phyloP scores from a whole-genome alignment of 2,113 vertebrate species.

The Jacana jacana region DNA sequence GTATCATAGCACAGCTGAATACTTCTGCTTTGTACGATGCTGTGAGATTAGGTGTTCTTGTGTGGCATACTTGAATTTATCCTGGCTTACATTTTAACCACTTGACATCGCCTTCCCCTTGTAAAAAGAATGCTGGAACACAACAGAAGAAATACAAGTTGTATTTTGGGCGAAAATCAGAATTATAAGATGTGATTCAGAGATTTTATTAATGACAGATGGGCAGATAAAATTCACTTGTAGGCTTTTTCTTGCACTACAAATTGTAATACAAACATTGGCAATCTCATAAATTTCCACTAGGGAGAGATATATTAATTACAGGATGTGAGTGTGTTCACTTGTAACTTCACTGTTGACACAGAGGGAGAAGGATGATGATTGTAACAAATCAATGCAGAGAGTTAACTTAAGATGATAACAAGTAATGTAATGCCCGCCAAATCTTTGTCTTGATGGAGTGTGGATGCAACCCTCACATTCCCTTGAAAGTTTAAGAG shows the following conservation, averaged over 20 bases:
- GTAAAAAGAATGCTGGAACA: neutral
- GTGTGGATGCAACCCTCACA: rapidly evolving
- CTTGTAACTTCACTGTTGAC: neutral
- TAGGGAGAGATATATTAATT: neutral
- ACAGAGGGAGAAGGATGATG: neutral
- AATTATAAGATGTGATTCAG: neutral
- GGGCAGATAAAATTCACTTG: neutral
- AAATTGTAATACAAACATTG: neutral
- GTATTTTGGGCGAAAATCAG: neutral
- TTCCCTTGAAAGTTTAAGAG: neutral
- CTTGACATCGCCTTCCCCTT: neutral
- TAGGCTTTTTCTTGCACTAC: neutral
- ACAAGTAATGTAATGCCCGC: neutral
- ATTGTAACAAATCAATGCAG: neutral
- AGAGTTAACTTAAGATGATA: neutral
- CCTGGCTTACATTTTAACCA: neutral
- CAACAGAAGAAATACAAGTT: neutral
- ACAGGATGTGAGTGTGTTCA: neutral
- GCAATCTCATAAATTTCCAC: neutral
- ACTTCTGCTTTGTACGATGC: neutral
- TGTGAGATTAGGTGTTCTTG: constrained; percentile 2
- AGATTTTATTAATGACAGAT: neutral
- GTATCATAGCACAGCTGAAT: neutral
- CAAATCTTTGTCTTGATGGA: neutral
- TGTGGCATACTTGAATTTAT: neutral